A percentile compares a stretch with the other conserved stretches of the same genome.
These are phyloP conservation scores for Enoplosus armatus DNA, from an alignment of 2,797 vertebrate species.

Conservation along the genomic window DNA sequence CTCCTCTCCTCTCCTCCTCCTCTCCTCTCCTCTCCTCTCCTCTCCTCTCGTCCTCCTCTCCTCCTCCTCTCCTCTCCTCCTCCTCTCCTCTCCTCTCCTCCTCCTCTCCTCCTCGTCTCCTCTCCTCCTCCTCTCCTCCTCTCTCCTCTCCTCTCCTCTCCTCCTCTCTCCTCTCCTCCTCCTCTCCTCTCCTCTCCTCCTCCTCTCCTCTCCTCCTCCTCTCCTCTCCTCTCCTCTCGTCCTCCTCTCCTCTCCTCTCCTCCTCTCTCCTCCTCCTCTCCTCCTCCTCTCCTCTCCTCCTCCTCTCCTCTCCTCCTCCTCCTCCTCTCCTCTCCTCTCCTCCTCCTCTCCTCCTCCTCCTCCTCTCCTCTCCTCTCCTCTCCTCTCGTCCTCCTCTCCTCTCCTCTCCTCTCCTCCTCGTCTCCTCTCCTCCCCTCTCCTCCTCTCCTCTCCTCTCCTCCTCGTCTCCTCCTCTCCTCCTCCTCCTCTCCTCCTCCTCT, in stretches of 20 bases:
- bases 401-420: rapidly evolving
- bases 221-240: background rate
- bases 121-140: background rate
- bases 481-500: no score
- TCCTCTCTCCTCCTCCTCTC: rapidly evolving
- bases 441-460: rapidly evolving
- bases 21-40: no score
- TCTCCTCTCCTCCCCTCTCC: rapidly evolving
- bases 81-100: background rate
- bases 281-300: background rate
- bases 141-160: background rate
- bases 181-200: rapidly evolving
- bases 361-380: no score
- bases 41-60: no score
- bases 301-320: background rate
- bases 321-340: no score
- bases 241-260: no score
- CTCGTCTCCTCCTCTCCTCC: no score
- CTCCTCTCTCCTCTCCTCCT: no score
- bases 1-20: no score
- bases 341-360: no score
- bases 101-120: background rate
- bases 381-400: no score
- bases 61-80: no score
- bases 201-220: background rate